phyloP scores from a whole-genome alignment of 2,113 vertebrate species.

The Sus scrofa region DNA sequence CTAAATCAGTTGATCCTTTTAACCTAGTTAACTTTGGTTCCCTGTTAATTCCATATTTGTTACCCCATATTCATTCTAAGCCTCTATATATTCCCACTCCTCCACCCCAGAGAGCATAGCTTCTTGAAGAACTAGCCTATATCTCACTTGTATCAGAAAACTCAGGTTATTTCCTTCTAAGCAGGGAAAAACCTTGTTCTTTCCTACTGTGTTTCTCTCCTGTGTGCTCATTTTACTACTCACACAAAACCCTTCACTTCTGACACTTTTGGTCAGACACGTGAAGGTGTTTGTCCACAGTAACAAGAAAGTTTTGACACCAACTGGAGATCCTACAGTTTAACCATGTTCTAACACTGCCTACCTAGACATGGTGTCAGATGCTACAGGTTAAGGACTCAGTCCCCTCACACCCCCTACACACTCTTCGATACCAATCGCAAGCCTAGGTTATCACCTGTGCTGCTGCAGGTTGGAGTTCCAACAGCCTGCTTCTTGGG shows the following conservation, averaged over 20 bases:
- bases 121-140: background rate
- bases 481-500: background rate
- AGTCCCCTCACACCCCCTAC: background rate
- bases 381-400: background rate
- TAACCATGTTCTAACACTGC: background rate
- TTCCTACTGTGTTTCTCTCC: background rate
- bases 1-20: background rate
- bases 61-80: background rate
- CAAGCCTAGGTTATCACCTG: background rate
- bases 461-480: background rate
- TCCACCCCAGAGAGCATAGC: background rate
- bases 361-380: background rate
- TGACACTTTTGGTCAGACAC: background rate
- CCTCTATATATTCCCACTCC: background rate
- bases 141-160: background rate
- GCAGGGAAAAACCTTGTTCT: background rate
- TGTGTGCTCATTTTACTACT: background rate
- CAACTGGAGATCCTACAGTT: background rate
- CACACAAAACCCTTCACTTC: background rate
- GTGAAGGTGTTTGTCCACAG: background rate
- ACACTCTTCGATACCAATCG: background rate
- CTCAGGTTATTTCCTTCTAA: background rate
- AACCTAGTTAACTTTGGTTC: background rate
- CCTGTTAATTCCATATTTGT: background rate
- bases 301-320: background rate